Evolutionary conservation across 2,797 vertebrate species (phyloP).

Genomic region (Eptatretus atami): DNA sequence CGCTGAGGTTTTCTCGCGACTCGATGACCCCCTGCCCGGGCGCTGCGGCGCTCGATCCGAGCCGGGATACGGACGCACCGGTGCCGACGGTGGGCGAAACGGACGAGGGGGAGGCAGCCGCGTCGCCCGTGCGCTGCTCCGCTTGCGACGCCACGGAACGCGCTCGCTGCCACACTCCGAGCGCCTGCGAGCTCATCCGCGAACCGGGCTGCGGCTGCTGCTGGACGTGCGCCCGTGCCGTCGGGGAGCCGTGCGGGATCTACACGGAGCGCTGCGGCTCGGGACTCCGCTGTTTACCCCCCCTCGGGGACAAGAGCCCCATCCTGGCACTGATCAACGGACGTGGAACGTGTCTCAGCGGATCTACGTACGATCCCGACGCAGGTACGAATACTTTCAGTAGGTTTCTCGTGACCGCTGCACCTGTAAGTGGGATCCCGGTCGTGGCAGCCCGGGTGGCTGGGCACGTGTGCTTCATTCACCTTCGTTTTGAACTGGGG

Average conservation of each 20-base stretch:
- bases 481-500: too few relatives aligned
- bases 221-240: conserved; percentile 67
- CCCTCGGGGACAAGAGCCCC: conserved; percentile 76
- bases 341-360: conserved; percentile 30
- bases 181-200: conserved; percentile 75
- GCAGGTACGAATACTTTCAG: too few relatives aligned
- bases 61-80: too few relatives aligned
- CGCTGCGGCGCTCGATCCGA: too few relatives aligned
- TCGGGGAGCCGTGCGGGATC: conserved; percentile 70
- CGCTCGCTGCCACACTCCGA: conserved; percentile 66
- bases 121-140: conserved; percentile 43
- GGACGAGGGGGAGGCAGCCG: neutral
- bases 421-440: too few relatives aligned
- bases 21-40: too few relatives aligned
- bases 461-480: too few relatives aligned
- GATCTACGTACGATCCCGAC: too few relatives aligned
- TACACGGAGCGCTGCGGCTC: conserved; percentile 77
- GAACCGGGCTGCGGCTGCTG: conserved; percentile 97
- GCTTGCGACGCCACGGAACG: conserved; percentile 70
- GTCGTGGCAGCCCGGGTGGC: too few relatives aligned
- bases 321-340: conserved; percentile 80
- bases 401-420: too few relatives aligned
- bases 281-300: conserved; percentile 60
- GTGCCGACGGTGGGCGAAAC: too few relatives aligned
- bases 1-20: too few relatives aligned